Conservation (phyloP, 2,113 vertebrate genomes). For the Peromyscus californicus region DNA sequence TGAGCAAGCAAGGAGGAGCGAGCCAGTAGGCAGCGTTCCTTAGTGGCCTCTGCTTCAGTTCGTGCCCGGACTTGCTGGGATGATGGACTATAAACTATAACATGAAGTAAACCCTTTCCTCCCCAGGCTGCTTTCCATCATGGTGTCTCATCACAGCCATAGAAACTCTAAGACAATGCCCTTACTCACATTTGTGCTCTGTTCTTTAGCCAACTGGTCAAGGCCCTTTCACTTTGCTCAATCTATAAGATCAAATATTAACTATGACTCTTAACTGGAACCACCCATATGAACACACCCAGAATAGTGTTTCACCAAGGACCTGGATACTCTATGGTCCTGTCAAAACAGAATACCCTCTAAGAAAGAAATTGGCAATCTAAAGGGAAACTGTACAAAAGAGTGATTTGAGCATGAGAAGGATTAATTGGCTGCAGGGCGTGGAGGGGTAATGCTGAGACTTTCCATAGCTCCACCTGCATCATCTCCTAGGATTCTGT, state of each 20-base stretch:
- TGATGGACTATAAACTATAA: neutral
- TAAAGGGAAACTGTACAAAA: neutral
- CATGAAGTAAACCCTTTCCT: neutral
- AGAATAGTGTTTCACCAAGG: neutral
- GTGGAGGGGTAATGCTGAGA: neutral
- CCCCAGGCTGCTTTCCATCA: neutral
- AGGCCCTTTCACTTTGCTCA: neutral
- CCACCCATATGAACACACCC: neutral
- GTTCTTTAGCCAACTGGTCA: neutral
- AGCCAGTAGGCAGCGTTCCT: neutral
- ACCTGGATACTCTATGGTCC: neutral
- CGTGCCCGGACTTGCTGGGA: neutral
- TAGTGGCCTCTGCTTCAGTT: neutral
- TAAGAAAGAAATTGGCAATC: neutral
- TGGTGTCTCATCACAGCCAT: neutral
- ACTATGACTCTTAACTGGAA: neutral
- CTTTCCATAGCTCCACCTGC: neutral
- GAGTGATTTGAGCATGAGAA: neutral
- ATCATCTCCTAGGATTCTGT: neutral
- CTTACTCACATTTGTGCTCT: neutral
- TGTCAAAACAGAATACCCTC: neutral
- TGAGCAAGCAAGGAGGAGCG: neutral
- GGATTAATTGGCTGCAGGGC: neutral
- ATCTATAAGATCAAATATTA: neutral
- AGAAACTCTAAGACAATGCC: neutral